Evolutionary conservation across 2,113 vertebrate species (phyloP).

Genomic region (Parotia lawesii): DNA sequence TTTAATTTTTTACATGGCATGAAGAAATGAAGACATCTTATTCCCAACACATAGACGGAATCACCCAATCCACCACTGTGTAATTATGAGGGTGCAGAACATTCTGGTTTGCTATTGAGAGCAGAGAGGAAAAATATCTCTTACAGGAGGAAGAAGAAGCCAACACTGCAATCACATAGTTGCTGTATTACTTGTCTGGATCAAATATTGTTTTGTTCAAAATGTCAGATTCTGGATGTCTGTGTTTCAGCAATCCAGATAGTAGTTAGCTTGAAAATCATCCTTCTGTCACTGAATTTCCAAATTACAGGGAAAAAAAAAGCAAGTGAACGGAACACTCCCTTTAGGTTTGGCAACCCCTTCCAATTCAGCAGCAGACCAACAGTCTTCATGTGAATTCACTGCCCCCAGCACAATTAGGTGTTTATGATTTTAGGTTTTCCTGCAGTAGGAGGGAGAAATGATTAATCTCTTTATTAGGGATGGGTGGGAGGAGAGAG

Average conservation of each 20-base stretch:
- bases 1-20: background rate
- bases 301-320: constrained; percentile 1
- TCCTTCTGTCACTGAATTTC: constrained; percentile 66
- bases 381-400: constrained; percentile 9
- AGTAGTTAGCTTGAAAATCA: constrained; percentile 56
- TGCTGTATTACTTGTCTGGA: constrained; percentile 34
- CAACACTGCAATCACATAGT: background rate
- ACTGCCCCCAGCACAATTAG: constrained; percentile 9
- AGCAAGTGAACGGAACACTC: background rate
- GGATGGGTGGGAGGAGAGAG: background rate
- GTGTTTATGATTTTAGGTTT: constrained; percentile 1
- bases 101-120: background rate
- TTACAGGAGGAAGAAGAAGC: background rate
- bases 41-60: background rate
- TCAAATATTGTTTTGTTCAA: constrained; percentile 55
- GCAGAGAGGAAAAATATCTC: background rate
- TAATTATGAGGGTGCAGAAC: background rate
- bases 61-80: background rate
- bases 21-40: background rate
- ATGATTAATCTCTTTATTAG: background rate
- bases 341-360: constrained; percentile 27
- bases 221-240: constrained; percentile 55
- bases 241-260: constrained; percentile 50
- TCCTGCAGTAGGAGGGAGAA: background rate
- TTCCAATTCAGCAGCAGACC: constrained; percentile 16